Conservation (phyloP, 2,797 vertebrate species). For the Hippoglossus hippoglossus region DNA sequence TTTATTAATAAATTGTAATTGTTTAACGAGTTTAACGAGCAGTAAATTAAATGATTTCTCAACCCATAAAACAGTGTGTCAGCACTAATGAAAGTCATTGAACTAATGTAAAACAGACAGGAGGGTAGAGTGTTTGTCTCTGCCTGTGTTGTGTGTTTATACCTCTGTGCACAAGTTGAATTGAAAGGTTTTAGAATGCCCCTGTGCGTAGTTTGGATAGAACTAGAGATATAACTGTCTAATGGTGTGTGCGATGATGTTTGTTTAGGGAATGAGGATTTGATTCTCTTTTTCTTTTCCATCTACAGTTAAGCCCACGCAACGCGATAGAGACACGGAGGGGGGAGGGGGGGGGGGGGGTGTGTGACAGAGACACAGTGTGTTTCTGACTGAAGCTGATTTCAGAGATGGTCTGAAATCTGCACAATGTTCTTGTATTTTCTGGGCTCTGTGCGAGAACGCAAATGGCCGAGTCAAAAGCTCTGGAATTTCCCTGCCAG, state of each 20-base stretch:
- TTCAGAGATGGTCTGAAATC: no score
- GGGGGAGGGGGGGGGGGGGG: background rate
- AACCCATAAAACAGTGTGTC: constrained; percentile 33
- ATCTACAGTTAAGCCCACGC: constrained; percentile 27
- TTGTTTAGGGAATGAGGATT: constrained; percentile 60
- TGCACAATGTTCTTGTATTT: no score
- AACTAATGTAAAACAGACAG: constrained; percentile 17
- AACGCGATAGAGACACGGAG: constrained; percentile 32
- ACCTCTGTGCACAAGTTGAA: constrained; percentile 34
- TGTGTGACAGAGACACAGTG: constrained; percentile 33
- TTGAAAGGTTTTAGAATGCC: constrained; percentile 40
- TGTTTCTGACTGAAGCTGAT: constrained; percentile 21
- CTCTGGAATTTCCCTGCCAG: no score
- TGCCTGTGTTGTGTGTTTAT: constrained; percentile 31
- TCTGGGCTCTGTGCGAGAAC: no score
- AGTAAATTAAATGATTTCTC: constrained; percentile 44
- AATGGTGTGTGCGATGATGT: constrained; percentile 47
- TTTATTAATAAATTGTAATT: constrained; percentile 20
- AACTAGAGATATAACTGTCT: constrained; percentile 44
- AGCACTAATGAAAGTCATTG: constrained; percentile 36
- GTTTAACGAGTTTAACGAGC: constrained; percentile 9
- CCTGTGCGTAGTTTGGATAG: constrained; percentile 36
- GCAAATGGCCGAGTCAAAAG: no score
- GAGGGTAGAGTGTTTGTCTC: constrained; percentile 20
- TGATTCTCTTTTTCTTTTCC: constrained; percentile 36